Evolutionary conservation across 2,113 vertebrate genomes (phyloP), one percentile per base, ranked within the genome.

Genomic region (Aptenodytes patagonicus): DNA sequence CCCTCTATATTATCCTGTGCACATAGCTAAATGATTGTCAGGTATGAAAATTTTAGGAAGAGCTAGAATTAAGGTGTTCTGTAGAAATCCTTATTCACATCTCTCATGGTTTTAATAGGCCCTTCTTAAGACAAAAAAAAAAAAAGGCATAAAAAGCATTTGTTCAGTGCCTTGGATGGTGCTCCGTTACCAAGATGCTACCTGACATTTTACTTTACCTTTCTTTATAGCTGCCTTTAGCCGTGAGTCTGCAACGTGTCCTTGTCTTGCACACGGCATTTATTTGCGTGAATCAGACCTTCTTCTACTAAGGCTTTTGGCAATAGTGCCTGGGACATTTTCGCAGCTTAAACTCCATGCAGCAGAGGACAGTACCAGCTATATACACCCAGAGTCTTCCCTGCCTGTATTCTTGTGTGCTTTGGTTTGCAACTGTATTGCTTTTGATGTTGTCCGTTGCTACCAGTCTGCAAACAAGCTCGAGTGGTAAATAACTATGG

Each of bases 171-270:
- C 13, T 81, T 78, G 72, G 13, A 69, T 32, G 31, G 25, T n/a
- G 31, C 25, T 81, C 32, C 34, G 18, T 64, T 51, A 60, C 16
- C 12, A 46, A 92, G 51, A 28, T 2, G 0, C 5, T 58, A 58
- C 34, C 31, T 73, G 69, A n/a, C 16, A 79, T 58, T 84, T 92
- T 49, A 55, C 16, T 94, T 55, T 31, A 32, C 6, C 15, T 83
- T 75, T 57, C 44, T 66, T 64, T 51, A 83, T 4, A 64, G 66
- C 7, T 81, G 24, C 47, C n/a, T 62, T 87, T 55, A 82, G 5
- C 55, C 2, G 5, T 4, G 9, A 61, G n/a, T 26, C 77, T 81
- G 26, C 32, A 80, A 69, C 0, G 0, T 11, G 13, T 42, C 13
- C 40, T 60, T 51, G 32, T 17, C 57, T 60, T 47, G 36, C 55